Conservation (phyloP, 2,888 invertebrate species). For the Aleiodes alternator region DNA sequence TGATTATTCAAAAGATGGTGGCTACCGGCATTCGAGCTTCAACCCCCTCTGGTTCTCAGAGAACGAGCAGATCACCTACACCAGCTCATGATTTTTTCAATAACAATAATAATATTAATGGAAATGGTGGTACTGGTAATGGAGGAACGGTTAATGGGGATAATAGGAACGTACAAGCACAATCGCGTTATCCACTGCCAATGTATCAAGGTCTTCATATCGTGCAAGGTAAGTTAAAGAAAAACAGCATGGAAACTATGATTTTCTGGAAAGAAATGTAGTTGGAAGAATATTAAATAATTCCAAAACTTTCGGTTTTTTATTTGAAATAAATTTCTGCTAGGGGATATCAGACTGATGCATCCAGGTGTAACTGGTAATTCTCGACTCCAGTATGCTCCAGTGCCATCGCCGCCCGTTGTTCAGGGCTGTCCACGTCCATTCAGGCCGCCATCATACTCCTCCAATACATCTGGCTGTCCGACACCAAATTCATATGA, state of each 20-base stretch:
- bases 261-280: too few species aligned
- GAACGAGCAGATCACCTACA: constrained; percentile 72
- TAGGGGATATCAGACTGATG: constrained; percentile 72
- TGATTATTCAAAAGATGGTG: constrained; percentile 57
- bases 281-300: too few species aligned
- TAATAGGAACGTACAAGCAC: constrained; percentile 69
- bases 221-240: constrained; percentile 68
- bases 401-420: constrained; percentile 72
- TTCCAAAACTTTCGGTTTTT: neutral
- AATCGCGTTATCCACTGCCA: constrained; percentile 74
- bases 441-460: constrained; percentile 70
- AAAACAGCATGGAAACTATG: too few species aligned
- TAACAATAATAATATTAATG: constrained; percentile 34
- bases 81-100: constrained; percentile 70
- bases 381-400: constrained; percentile 70
- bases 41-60: constrained; percentile 70
- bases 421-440: constrained; percentile 72
- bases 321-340: constrained; percentile 18
- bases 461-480: constrained; percentile 69
- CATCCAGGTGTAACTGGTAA: constrained; percentile 71
- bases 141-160: constrained; percentile 63
- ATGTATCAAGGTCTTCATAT: constrained; percentile 74
- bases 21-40: constrained; percentile 69
- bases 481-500: constrained; percentile 70
- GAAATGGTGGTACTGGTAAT: constrained; percentile 54